Evolutionary conservation across 2,113 vertebrate genomes (phyloP).

Genomic region (Corythaixoides concolor): DNA sequence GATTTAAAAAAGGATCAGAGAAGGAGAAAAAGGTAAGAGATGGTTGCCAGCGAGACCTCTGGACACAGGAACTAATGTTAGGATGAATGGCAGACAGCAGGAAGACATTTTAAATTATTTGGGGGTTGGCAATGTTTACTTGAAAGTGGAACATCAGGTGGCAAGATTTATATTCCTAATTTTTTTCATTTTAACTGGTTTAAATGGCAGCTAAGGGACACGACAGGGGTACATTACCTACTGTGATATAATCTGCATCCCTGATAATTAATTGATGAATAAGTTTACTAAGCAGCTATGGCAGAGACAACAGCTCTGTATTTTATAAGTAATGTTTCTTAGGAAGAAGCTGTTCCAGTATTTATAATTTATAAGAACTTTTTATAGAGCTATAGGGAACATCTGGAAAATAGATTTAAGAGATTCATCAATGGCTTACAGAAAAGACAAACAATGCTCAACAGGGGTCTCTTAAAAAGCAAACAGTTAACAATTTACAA

Average conservation of each 20-base stretch:
- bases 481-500: background rate
- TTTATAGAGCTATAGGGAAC: background rate
- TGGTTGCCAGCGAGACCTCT: background rate
- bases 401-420: background rate
- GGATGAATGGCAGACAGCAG: background rate
- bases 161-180: background rate
- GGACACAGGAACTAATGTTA: background rate
- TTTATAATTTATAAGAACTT: conserved; percentile 3
- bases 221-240: background rate
- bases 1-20: background rate
- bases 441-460: background rate
- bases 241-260: background rate
- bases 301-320: background rate
- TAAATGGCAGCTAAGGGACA: conserved; percentile 9
- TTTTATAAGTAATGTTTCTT: conserved; percentile 14
- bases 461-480: background rate
- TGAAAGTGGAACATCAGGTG: background rate
- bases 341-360: background rate
- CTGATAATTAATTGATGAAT: conserved; percentile 42
- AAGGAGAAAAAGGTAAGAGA: background rate
- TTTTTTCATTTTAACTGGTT: background rate
- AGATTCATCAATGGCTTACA: background rate
- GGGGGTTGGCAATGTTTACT: background rate
- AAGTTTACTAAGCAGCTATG: background rate
- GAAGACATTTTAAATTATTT: background rate